phyloP scores from a whole-genome alignment of 2,888 invertebrate species.

The Pegoplata infirma region DNA sequence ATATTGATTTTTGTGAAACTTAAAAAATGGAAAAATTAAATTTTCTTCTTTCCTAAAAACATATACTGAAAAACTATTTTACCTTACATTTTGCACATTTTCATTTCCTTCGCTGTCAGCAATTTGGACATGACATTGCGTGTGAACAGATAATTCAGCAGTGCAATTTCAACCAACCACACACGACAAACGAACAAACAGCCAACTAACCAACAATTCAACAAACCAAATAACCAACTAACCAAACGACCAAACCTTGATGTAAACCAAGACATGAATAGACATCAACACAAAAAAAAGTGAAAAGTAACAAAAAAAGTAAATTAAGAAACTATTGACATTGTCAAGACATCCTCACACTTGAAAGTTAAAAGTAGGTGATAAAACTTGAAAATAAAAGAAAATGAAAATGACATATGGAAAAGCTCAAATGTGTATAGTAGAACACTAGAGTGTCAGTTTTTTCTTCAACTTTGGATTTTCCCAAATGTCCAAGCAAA shows the following conservation, averaged over 20 bases:
- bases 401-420: no score
- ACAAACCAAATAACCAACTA: slow-evolving; percentile 16
- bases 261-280: slow-evolving; percentile 43
- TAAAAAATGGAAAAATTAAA: no score
- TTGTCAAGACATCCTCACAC: slow-evolving; percentile 31
- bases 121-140: slow-evolving; percentile 62
- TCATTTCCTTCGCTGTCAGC: slow-evolving; percentile 60
- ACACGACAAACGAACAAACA: slow-evolving; percentile 44
- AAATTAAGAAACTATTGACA: slow-evolving; percentile 50
- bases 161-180: slow-evolving; percentile 65
- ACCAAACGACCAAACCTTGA: slow-evolving; percentile 43
- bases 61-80: no score
- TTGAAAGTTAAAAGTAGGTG: slow-evolving; percentile 23
- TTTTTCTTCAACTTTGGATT: no score
- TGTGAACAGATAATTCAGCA: slow-evolving; percentile 67
- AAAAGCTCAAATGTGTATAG: background rate
- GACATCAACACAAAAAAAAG: slow-evolving; percentile 35
- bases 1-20: no score
- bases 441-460: no score
- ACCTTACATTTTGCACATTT: slow-evolving; percentile 49
- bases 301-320: no score
- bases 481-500: no score
- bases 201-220: slow-evolving; percentile 7
- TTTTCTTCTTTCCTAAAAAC: no score
- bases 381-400: background rate